Base-by-base conservation (phyloP, 1,140 invertebrate genomes). In the Drosophila yakuba region DNA sequence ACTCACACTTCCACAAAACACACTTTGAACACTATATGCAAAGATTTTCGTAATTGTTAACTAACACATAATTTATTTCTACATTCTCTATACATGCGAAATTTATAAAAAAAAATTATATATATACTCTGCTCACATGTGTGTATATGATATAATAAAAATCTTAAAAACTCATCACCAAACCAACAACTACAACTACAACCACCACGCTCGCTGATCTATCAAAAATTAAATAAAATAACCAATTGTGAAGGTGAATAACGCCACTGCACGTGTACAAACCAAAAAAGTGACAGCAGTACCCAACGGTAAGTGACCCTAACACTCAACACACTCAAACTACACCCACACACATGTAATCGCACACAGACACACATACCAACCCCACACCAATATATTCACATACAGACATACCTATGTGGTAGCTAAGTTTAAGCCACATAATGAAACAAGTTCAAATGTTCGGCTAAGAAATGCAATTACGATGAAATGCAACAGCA, bases 221-320 rank as follows among this genome's bases (percentile, higher is more conserved):
- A 61, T 74, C 36, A 50, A 71, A 71, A 80, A 71, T 54, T 39
- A 64, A 74, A 60, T 25, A 32, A 77, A 68, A 78, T 60, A 77
- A 78, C 75, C 82, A 86, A 88, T 74, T 89, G 84, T 89, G 84
- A 89, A 99, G 98, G 98, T 98, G 92, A 99, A 99, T 95, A 99
- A 98, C 95, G 98, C 98, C 80, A 99, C 98, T 89, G 98, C 98
- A 83, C 95, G 98, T 94, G 97, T 99, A 93, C 98, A 98, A 95
- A 98, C 97, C 92, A 99, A 99, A 96, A 99, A 99, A 95, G 96
- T 97, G 92, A 83, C 91, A 80, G 95, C 97, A 91, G 95, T 98
- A 93, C 97, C 97, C 86, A 97, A 98, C 95, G 97, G 98, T 98
- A 95, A 95, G 97, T 94, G 85, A 57, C 76, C 80, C 74, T 92